phyloP scores from a whole-genome alignment of 2,888 invertebrate genomes.

The Germaria angustata region DNA sequence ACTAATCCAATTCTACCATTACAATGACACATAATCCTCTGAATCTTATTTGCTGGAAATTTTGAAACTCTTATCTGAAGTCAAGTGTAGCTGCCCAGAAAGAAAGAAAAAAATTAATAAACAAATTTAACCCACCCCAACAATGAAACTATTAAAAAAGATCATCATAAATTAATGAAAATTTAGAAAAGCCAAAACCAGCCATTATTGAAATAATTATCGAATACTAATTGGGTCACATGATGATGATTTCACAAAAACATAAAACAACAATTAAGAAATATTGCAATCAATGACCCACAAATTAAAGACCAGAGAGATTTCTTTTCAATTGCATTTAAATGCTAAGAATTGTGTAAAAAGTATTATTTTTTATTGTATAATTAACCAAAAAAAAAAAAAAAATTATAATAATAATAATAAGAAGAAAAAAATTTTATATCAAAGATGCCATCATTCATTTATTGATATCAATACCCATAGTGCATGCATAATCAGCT shows the following conservation, averaged over 20 bases:
- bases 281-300: conserved; percentile 53
- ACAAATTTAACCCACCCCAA: conserved; percentile 43
- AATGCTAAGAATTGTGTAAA: conserved; percentile 10
- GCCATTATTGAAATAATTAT: conserved; percentile 53
- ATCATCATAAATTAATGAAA: background rate
- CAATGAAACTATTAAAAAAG: conserved; percentile 9
- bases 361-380: background rate
- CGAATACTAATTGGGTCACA: conserved; percentile 56
- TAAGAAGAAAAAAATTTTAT: conserved; percentile 44
- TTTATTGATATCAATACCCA: conserved; percentile 16
- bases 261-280: background rate
- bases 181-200: conserved; percentile 1
- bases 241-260: conserved; percentile 8
- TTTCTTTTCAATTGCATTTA: conserved; percentile 8
- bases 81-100: conserved; percentile 19
- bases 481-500: background rate
- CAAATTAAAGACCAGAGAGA: conserved; percentile 28
- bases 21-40: background rate
- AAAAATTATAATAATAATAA: too few species aligned
- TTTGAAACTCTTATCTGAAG: conserved; percentile 21
- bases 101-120: conserved; percentile 5
- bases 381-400: conserved; percentile 18
- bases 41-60: background rate
- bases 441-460: conserved; percentile 29
- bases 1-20: background rate